phyloP scores from a whole-genome alignment of 2,113 vertebrate species.

The Mus pahari region DNA sequence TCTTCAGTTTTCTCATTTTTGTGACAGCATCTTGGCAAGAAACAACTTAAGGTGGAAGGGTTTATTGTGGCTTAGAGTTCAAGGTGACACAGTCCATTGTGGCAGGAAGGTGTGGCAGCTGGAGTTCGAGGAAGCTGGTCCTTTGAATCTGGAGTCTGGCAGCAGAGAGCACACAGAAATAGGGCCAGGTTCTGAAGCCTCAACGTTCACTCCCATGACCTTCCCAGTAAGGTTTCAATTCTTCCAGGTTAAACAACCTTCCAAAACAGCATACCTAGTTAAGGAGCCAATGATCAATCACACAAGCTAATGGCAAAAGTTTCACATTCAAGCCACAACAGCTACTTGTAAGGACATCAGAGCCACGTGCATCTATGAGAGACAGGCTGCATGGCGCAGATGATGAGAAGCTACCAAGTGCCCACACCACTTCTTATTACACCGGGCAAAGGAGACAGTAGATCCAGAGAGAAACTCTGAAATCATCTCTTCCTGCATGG shows the following conservation, averaged over 20 bases:
- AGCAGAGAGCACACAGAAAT: neutral
- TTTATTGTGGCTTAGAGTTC: neutral
- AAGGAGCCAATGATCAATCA: neutral
- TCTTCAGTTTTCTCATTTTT: neutral
- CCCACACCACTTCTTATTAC: neutral
- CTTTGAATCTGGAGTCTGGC: neutral
- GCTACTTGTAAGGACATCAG: neutral
- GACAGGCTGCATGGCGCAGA: neutral
- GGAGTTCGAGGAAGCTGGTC: neutral
- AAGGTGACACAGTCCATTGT: neutral
- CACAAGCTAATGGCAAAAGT: neutral
- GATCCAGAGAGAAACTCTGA: neutral
- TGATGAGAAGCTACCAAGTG: neutral
- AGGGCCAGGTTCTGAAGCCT: neutral
- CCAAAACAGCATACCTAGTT: neutral
- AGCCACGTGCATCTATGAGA: neutral
- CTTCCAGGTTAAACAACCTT: neutral
- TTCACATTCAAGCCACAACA: neutral
- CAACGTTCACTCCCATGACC: neutral
- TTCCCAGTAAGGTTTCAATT: neutral
- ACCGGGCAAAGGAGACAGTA: neutral
- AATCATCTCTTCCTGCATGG: neutral
- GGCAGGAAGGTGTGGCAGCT: neutral
- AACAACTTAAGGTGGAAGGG: neutral
- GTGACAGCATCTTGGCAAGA: neutral